Percentiles rank a stretch among this genome's conserved stretches.
phyloP scores from a whole-genome alignment of 1,140 invertebrate genomes.

The Nasonia longicornis region DNA sequence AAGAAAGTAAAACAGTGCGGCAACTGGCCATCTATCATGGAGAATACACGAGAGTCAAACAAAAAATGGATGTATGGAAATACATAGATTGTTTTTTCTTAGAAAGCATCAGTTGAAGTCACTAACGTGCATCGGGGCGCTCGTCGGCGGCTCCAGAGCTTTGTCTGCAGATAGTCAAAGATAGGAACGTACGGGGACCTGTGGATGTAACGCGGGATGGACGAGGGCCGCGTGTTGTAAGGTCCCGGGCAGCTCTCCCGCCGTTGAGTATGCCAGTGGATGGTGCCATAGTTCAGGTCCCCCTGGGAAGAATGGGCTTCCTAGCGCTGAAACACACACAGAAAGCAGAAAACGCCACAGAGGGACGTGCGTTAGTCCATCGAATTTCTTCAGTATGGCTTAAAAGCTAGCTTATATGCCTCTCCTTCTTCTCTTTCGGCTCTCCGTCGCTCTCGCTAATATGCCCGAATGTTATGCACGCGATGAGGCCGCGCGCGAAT shows the following conservation, averaged over 20 bases:
- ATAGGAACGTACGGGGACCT: constrained; percentile 95
- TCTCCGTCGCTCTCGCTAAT: background rate
- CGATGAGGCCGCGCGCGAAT: background rate
- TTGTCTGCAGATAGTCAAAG: constrained; percentile 96
- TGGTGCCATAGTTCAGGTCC: constrained; percentile 94
- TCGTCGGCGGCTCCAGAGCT: constrained; percentile 74
- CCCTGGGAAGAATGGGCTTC: constrained; percentile 93
- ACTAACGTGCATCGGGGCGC: constrained; percentile 71
- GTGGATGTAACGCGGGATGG: constrained; percentile 95
- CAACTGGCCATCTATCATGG: too few relatives aligned
- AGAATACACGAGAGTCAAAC: too few relatives aligned
- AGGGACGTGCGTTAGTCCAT: constrained; percentile 5
- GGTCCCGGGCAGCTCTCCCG: constrained; percentile 84
- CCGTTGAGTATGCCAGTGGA: constrained; percentile 85
- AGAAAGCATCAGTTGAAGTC: constrained; percentile 49
- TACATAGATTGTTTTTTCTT: constrained; percentile 7
- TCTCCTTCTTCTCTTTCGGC: background rate
- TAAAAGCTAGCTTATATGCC: background rate
- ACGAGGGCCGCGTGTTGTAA: constrained; percentile 90
- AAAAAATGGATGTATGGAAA: background rate
- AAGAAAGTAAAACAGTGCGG: too few relatives aligned
- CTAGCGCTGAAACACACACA: constrained; percentile 81
- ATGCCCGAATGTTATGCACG: background rate
- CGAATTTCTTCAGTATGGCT: background rate
- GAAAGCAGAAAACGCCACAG: constrained; percentile 26